Evolutionary conservation across 1,140 invertebrate species (phyloP), one percentile per base, ranked within the genome.

Genomic region (Nasonia giraulti): DNA sequence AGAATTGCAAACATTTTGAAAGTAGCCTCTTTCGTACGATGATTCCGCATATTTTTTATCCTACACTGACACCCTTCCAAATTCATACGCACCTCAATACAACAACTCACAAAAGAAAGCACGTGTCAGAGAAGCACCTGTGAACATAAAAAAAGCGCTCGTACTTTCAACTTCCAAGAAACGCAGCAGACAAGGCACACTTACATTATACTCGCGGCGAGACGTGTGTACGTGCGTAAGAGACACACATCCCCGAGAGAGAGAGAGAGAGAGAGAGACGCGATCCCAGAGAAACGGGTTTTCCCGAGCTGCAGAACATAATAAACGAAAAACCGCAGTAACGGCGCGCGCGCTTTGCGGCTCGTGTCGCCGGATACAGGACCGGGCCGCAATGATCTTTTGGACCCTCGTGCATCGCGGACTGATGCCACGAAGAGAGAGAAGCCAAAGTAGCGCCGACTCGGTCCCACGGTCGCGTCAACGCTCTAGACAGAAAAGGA

Each of bases 301-400:
- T 12, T 11, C 44, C 11, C 6, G 40, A 62, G 55, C 55, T n/a
- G 40, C 40, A 76, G 7, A 11, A 31, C 6, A 77, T n/a, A 31
- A n/a, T 37, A 44, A 17, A 44, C 73, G 73, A 75, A 50, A 77
- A 50, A 77, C 75, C 75, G 44, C 75, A 77, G 14, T 27, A 77
- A 77, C 75, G 75, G 75, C 44, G 37, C 33, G 37, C 33, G 20
- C 17, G 68, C 27, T 71, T 71, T 33, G 14, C 27, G 23, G 31
- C 27, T 33, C 69, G 33, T 37, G n/a, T n/a, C 20, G 73, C 73
- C 31, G 40, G 75, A 86, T 88, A 88, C 87, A 87, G 74, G 83
- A 74, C 62, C 73, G 62, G 66, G 78, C 79, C 50, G 37, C 55
- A n/a, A 7, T 82, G 66, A 47, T 86, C 31, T 7, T 62, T 68